Conservation (phyloP, 2,888 invertebrate species). For the Aspidiotus rigidus region DNA sequence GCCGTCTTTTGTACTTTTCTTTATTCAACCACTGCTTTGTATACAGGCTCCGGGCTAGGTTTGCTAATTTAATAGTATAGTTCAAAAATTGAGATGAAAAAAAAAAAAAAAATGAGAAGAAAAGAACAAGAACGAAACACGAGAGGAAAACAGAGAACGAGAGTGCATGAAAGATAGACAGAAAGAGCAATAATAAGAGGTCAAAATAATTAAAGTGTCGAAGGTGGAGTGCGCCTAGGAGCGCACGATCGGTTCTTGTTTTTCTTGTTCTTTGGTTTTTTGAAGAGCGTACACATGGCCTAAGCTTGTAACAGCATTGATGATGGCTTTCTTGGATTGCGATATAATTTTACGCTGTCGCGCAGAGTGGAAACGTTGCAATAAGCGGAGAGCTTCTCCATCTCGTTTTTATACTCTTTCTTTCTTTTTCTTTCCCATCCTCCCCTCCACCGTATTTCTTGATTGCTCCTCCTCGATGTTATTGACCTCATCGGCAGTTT, state of each 20-base stretch:
- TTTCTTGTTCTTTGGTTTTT: constrained; percentile 14
- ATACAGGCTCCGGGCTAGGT: too few species aligned
- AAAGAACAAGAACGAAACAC: neutral
- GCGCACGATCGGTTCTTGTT: constrained; percentile 13
- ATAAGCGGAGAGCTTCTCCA: neutral
- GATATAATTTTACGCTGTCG: too few species aligned
- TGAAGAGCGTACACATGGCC: neutral
- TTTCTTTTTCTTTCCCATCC: constrained; percentile 1
- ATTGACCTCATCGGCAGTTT: neutral
- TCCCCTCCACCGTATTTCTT: neutral
- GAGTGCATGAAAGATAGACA: neutral
- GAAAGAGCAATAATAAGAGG: constrained; percentile 19
- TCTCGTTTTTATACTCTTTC: neutral
- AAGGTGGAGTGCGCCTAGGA: constrained; percentile 23
- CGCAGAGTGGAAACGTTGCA: neutral
- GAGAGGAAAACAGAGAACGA: neutral
- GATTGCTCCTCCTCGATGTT: neutral
- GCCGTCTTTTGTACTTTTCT: too few species aligned
- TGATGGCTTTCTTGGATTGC: neutral
- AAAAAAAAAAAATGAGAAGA: too few species aligned
- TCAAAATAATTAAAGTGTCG: constrained; percentile 30
- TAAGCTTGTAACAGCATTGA: neutral
- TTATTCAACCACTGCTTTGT: too few species aligned
- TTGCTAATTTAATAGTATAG: too few species aligned
- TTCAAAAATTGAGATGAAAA: too few species aligned